Evolutionary conservation across 2,797 vertebrate genomes (phyloP), one percentile per base, ranked within the genome.

Genomic region (Hapalemur alaotrensis): DNA sequence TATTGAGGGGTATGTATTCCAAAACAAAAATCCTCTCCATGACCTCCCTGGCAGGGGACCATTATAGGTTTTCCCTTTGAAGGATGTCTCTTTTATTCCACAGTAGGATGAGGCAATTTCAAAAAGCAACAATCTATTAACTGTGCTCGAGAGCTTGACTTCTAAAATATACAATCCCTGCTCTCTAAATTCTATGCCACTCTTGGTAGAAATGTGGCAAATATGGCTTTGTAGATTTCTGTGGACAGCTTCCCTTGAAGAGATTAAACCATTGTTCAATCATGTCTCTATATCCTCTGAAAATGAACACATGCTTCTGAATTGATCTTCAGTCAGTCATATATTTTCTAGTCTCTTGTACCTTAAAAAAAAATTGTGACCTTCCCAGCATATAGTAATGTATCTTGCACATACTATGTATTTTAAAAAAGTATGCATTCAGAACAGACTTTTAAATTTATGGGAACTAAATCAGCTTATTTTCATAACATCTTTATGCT

Each of bases 111-210:
- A 86, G 32, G 41, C 23, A 79, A 69, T 89, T 89, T 95, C 65
- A 93, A 89, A 90, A 93, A 91, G 32, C 70, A 95, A 65, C 67
- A 86, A 92, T 92, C 83, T 82, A 75, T 86, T 91, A 81, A 72
- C 67, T 73, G 18, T 43, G 32, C 59, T 91, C 59, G 35, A 81
- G 48, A 85, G 54, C 14, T 20, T 93, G 52, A 48, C 73, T 95
- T 96, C 73, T 80, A 82, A 93, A 65, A 85, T 48, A 83, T 4
- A 32, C 63, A 75, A 78, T 69, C 28, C 13, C 15, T 61, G 54
- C 22, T 81, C 7, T 81, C 32, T 78, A 79, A 88, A 85, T 46
- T 82, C 61, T 93, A 43, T 88, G 41, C 59, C 23, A 18, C 30
- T 41, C 7, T 17, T 88, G 32, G 46, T 38, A 95, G 78, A 93